Evolutionary conservation across 2,113 vertebrate species (phyloP).

Genomic region (Grallaria varia): DNA sequence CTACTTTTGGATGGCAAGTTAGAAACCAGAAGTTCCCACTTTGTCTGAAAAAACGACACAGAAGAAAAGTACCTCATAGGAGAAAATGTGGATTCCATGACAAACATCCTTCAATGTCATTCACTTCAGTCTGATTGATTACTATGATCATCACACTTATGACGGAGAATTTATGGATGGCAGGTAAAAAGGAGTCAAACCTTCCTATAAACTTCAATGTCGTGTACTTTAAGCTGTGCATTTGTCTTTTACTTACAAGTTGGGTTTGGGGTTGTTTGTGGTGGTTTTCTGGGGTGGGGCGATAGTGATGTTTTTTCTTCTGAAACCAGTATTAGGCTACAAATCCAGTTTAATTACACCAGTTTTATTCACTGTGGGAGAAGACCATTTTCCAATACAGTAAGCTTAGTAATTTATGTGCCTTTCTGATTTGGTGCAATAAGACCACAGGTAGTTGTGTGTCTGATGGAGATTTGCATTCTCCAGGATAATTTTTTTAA

Average conservation of each 20-base stretch:
- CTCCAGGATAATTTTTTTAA: background rate
- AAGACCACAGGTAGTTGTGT: background rate
- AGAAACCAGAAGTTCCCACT: background rate
- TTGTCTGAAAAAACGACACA: background rate
- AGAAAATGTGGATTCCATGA: background rate
- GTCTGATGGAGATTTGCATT: background rate
- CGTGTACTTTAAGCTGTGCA: background rate
- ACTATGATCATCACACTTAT: background rate
- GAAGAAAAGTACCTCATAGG: background rate
- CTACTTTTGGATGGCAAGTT: fast-evolving
- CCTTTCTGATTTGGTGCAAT: background rate
- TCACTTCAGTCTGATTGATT: background rate
- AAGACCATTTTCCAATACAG: background rate
- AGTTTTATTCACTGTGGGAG: background rate
- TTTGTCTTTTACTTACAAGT: background rate
- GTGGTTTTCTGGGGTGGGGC: background rate
- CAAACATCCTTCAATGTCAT: background rate
- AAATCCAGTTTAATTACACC: background rate
- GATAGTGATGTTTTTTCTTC: background rate
- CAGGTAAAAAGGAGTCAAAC: background rate
- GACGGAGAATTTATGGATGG: background rate
- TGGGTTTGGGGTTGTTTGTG: background rate
- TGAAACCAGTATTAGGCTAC: background rate
- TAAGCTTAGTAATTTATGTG: background rate
- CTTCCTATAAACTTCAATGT: background rate